phyloP scores from a whole-genome alignment of 2,888 invertebrate species.

The Unio pictorum region DNA sequence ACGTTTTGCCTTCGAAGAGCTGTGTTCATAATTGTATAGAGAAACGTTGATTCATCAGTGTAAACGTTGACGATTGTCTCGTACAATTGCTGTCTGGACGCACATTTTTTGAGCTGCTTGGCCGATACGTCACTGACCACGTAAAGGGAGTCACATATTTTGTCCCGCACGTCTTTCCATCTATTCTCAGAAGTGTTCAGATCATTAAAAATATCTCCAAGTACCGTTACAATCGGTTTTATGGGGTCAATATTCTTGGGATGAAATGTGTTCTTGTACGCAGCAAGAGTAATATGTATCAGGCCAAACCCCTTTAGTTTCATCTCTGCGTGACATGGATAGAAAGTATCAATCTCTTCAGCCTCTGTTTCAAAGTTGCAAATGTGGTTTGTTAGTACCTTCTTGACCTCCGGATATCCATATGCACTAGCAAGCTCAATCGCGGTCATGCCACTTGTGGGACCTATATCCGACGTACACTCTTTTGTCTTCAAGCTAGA shows the following conservation, averaged over 20 bases:
- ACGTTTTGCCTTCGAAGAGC: conserved; percentile 29
- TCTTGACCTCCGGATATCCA: neutral
- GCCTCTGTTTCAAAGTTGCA: neutral
- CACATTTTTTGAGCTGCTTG: conserved; percentile 11
- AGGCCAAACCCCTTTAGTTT: too few relatives aligned
- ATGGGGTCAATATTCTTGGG: conserved; percentile 20
- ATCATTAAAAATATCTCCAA: conserved; percentile 24
- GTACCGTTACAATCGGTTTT: conserved; percentile 15
- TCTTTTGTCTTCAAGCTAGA: conserved; percentile 11
- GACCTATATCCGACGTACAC: conserved; percentile 14
- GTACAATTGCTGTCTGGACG: conserved; percentile 23
- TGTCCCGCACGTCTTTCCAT: conserved; percentile 31
- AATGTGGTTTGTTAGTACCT: too few relatives aligned
- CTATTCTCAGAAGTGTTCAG: conserved; percentile 15
- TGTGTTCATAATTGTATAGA: conserved; percentile 33
- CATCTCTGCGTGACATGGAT: neutral
- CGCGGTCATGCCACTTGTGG: conserved; percentile 11
- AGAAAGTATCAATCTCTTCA: conserved; percentile 23
- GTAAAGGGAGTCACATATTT: conserved; percentile 25
- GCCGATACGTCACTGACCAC: conserved; percentile 15
- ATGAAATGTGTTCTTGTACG: conserved; percentile 35
- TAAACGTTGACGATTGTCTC: conserved; percentile 22
- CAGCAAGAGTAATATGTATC: neutral
- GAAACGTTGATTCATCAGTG: conserved; percentile 24
- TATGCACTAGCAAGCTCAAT: conserved; percentile 13